Evolutionary conservation across 2,113 vertebrate species (phyloP), one percentile per base, ranked within the genome.

Genomic region (Fregetta grallaria): DNA sequence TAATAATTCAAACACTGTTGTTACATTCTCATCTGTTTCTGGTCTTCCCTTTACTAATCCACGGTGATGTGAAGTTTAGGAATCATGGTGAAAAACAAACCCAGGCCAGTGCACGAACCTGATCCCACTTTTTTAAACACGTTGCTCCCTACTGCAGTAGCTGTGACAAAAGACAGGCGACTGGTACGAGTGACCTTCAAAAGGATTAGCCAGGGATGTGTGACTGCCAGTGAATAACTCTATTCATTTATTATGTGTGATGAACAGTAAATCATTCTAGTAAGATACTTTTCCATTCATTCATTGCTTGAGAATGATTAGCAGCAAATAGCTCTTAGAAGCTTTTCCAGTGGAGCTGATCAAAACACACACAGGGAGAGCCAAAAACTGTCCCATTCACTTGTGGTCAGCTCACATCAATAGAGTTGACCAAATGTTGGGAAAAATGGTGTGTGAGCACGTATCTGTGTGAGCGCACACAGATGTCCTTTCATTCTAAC

Each of bases 1-100:
- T 89, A 91, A 92, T 96, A 95, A 97, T 92, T 97, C 86, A 94
- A 96, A 95, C 17, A 71, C 49, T 32, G 32, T 53, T 91, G 49
- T 44, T 86, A 81, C 68, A 67, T 92, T 96, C 97, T 79, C 70
- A 87, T 94, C 84, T 62, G 20, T 55, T 94, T 77, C 92, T 87
- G 61, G 36, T 77, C 63, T 82, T 76, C 77, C 13, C 30, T 95
- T 67, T 78, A 71, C 34, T 84, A 58, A 71, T 85, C 30, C 36
- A 63, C 8, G 7, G 74, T 17, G 38, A 82, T 13, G 50, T 58
- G 59, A 92, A 22, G 52, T 70, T 44, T 56, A 75, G 34, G 50
- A 85, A 85, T 63, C 36, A 77, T 19, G 8, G 17, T 71, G 84
- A 88, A 89, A 42, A 81, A 80, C 26, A 67, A 58, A 62, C 20